A percentile compares a stretch with the other conserved stretches of the same genome.
Evolutionary conservation across 2,888 invertebrate genomes (phyloP).

Genomic region (Latrodectus hesperus): DNA sequence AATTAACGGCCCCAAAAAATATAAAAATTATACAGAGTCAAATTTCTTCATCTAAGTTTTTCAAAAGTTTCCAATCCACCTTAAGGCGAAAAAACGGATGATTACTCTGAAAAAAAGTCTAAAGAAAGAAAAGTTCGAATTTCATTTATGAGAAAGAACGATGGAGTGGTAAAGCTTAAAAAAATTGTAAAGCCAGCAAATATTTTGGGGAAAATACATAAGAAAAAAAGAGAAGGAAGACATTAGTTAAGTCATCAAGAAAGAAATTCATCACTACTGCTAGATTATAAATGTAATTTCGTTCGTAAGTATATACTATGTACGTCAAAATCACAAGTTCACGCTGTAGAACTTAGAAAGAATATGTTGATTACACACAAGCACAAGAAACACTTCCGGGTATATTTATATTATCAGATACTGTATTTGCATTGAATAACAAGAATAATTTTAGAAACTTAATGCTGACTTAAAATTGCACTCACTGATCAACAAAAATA

Average conservation of each 20-base stretch:
- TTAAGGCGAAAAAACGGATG: conserved; percentile 33
- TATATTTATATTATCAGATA: too few species aligned
- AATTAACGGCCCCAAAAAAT: background rate
- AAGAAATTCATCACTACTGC: too few species aligned
- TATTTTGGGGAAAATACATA: background rate
- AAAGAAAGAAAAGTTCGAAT: conserved; percentile 34
- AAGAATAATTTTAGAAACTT: too few species aligned
- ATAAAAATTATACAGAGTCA: background rate
- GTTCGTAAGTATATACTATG: too few species aligned
- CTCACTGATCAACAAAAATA: too few species aligned
- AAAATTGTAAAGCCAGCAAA: conserved; percentile 9
- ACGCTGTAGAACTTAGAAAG: too few species aligned
- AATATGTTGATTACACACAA: too few species aligned
- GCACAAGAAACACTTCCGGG: too few species aligned
- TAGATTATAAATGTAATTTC: too few species aligned
- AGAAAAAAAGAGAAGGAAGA: background rate
- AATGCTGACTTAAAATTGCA: too few species aligned
- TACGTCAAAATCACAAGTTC: too few species aligned
- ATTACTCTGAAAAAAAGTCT: conserved; percentile 1
- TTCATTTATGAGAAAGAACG: conserved; percentile 37
- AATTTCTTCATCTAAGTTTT: conserved; percentile 39
- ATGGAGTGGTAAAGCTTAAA: background rate
- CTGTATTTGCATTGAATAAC: too few species aligned
- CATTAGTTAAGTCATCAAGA: conserved; percentile 13
- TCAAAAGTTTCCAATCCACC: conserved; percentile 37